These are phyloP conservation scores for Chymomyza costata DNA, from an alignment of 1,140 invertebrate species.

Conservation along the genomic window DNA sequence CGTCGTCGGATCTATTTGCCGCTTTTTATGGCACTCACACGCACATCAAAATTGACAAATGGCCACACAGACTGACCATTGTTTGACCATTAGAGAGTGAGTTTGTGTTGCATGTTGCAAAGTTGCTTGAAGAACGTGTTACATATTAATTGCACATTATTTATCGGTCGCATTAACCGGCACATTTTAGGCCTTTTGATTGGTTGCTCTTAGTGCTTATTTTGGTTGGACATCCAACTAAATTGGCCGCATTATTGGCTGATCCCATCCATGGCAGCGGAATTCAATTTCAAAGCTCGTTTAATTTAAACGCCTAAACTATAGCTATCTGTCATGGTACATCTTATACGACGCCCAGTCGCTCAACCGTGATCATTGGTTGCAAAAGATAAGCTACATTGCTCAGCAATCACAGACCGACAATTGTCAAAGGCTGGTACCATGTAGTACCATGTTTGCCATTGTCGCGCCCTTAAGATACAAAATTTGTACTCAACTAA, in stretches of 20 bases:
- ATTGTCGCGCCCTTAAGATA: too few species aligned
- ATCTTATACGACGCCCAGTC: too few species aligned
- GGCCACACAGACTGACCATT: constrained; percentile 46
- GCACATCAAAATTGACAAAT: constrained; percentile 67
- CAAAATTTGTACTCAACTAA: not conserved
- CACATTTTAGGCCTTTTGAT: constrained; percentile 31
- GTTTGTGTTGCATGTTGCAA: constrained; percentile 39
- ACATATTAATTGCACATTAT: constrained; percentile 71
- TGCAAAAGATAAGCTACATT: too few species aligned
- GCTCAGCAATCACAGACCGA: too few species aligned
- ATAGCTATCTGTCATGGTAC: not conserved
- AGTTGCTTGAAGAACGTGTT: constrained; percentile 54
- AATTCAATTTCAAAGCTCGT: constrained; percentile 67
- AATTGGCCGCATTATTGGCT: constrained; percentile 48
- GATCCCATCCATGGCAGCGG: not conserved
- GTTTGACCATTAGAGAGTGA: too few species aligned
- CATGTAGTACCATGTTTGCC: too few species aligned
- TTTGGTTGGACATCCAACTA: constrained; percentile 46
- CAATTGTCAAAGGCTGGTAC: too few species aligned
- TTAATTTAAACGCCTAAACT: constrained; percentile 25
- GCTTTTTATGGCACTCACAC: constrained; percentile 54
- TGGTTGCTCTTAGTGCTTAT: constrained; percentile 13
- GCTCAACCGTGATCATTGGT: too few species aligned
- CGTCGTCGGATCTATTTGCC: not conserved
- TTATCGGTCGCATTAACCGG: constrained; percentile 44